Conservation (phyloP, 2,113 vertebrate genomes). For the Pangasianodon hypophthalmus region DNA sequence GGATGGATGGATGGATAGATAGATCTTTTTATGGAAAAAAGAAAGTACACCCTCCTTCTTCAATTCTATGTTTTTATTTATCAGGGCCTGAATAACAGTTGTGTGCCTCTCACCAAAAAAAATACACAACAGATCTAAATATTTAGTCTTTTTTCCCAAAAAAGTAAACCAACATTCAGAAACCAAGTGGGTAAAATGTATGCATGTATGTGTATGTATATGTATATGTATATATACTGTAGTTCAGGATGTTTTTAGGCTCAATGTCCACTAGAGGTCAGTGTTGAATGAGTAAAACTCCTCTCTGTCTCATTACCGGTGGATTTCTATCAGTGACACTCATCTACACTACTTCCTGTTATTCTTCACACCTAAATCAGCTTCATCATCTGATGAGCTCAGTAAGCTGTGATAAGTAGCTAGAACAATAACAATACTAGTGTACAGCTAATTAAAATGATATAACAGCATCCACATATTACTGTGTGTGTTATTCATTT, state of each 20-base stretch:
- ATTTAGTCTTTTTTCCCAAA: background rate
- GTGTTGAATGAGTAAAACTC: background rate
- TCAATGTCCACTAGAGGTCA: slow-evolving; percentile 1
- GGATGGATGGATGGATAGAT: too few relatives aligned
- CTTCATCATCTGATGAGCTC: background rate
- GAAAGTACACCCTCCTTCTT: too few relatives aligned
- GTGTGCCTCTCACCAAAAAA: too few relatives aligned
- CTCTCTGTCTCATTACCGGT: background rate
- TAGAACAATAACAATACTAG: background rate
- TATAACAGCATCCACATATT: background rate
- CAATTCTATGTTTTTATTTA: too few relatives aligned
- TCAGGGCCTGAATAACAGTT: too few relatives aligned
- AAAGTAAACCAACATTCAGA: background rate
- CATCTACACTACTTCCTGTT: background rate
- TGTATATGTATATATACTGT: background rate
- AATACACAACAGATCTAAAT: too few relatives aligned
- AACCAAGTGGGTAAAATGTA: too few relatives aligned
- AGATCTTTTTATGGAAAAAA: too few relatives aligned
- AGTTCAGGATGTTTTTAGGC: background rate
- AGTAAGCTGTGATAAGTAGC: background rate
- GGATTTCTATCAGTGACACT: background rate
- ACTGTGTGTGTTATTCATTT: background rate
- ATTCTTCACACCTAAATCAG: too few relatives aligned
- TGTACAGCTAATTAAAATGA: background rate
- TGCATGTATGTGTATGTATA: background rate